These are phyloP conservation scores for Meloe dianella DNA, from an alignment of 2,888 invertebrate species.

Conservation along the genomic window DNA sequence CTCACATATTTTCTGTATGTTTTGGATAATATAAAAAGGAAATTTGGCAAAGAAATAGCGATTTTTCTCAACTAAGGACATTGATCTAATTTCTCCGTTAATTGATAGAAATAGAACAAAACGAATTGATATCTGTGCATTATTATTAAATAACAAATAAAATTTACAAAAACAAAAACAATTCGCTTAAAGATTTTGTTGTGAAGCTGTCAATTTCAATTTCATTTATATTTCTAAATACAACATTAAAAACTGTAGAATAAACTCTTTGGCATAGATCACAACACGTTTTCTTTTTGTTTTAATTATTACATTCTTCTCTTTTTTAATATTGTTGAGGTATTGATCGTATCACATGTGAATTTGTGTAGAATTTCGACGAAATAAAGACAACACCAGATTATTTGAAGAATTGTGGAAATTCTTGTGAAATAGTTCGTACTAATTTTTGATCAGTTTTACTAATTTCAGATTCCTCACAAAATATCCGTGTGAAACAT, in stretches of 20 bases:
- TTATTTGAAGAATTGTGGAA: conserved; percentile 76
- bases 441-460: conserved; percentile 79
- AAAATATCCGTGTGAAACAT: conserved; percentile 85
- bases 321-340: no score
- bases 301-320: conserved; percentile 11
- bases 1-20: not conserved
- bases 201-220: not conserved
- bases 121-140: not conserved
- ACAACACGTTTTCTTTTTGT: conserved; percentile 7
- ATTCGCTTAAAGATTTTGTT: not conserved
- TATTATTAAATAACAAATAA: not conserved
- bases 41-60: not conserved
- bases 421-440: conserved; percentile 82
- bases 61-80: not conserved
- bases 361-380: conserved; percentile 17
- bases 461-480: conserved; percentile 79
- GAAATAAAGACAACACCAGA: conserved; percentile 23
- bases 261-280: conserved; percentile 27
- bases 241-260: conserved; percentile 11
- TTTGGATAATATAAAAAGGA: not conserved
- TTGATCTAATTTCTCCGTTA: not conserved
- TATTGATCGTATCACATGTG: conserved; percentile 30
- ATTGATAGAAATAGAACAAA: no score
- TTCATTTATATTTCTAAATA: no score
- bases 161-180: not conserved